These are phyloP conservation scores for Orthochromis indermauri DNA, from an alignment of 2,113 vertebrate species.

Conservation along the genomic window DNA sequence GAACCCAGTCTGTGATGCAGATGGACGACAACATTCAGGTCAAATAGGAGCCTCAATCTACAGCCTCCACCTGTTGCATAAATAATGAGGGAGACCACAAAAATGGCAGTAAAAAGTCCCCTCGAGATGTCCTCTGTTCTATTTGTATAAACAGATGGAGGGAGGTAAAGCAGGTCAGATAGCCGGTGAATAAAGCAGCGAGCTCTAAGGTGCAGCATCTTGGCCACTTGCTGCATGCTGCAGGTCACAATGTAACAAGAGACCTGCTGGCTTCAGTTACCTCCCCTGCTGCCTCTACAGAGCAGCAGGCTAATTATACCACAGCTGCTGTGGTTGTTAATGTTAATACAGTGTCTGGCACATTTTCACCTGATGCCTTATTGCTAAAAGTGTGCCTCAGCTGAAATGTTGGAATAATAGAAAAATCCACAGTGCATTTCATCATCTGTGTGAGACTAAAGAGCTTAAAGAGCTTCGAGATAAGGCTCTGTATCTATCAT, in stretches of 20 bases:
- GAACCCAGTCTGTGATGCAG: neutral
- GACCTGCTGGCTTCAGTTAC: conserved; percentile 52
- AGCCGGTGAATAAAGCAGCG: conserved; percentile 35
- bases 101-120: conserved; percentile 5
- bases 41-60: neutral
- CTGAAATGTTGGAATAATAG: neutral
- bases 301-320: conserved; percentile 61
- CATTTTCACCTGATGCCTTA: conserved; percentile 33
- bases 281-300: conserved; percentile 11
- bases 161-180: neutral
- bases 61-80: neutral
- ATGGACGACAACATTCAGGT: neutral
- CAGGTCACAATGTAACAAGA: conserved; percentile 61
- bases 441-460: neutral
- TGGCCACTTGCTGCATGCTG: conserved; percentile 18
- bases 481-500: neutral
- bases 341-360: neutral
- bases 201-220: neutral
- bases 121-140: conserved; percentile 9
- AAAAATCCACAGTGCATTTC: neutral
- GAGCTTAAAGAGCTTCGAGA: neutral
- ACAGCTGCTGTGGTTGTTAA: conserved; percentile 21
- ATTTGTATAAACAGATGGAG: neutral
- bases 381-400: neutral
- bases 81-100: neutral